phyloP scores from a whole-genome alignment of 2,888 invertebrate species.

The Thereva nobilitata region DNA sequence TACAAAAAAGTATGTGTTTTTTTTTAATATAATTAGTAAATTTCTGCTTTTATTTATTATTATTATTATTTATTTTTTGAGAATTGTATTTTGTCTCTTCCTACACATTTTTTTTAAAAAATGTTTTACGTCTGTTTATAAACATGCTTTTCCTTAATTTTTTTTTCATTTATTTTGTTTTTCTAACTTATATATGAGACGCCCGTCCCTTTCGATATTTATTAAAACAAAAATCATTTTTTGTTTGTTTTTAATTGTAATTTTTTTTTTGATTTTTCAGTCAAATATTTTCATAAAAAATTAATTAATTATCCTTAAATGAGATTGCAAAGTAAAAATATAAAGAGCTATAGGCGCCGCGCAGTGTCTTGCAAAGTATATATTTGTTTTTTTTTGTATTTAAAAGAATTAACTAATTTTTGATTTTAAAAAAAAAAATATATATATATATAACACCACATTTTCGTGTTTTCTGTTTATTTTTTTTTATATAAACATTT shows the following conservation, averaged over 20 bases:
- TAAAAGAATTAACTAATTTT: background rate
- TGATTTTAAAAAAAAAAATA: no score
- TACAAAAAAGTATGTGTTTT: background rate
- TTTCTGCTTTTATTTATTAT: background rate
- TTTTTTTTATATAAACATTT: no score
- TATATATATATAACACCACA: no score
- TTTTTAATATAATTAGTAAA: background rate
- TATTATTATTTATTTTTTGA: slow-evolving; percentile 8
- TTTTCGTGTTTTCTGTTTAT: no score
- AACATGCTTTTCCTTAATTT: slow-evolving; percentile 29
- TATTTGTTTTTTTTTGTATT: slow-evolving; percentile 20
- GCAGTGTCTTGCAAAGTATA: slow-evolving; percentile 30
- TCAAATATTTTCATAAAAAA: slow-evolving; percentile 5
- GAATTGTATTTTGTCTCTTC: slow-evolving; percentile 33
- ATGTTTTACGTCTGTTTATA: background rate
- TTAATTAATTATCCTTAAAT: background rate
- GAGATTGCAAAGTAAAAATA: background rate
- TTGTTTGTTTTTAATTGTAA: slow-evolving; percentile 5
- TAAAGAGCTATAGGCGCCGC: slow-evolving; percentile 35
- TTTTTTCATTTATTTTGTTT: slow-evolving; percentile 10
- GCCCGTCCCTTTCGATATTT: slow-evolving; percentile 35
- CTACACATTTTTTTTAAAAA: slow-evolving; percentile 7
- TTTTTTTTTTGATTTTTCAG: slow-evolving; percentile 16
- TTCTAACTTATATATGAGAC: slow-evolving; percentile 31
- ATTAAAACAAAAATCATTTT: slow-evolving; percentile 2